A percentile compares a stretch with the other conserved stretches of the same genome.
These are phyloP conservation scores for Unio pictorum DNA, from an alignment of 2,888 invertebrate genomes.

Conservation along the genomic window DNA sequence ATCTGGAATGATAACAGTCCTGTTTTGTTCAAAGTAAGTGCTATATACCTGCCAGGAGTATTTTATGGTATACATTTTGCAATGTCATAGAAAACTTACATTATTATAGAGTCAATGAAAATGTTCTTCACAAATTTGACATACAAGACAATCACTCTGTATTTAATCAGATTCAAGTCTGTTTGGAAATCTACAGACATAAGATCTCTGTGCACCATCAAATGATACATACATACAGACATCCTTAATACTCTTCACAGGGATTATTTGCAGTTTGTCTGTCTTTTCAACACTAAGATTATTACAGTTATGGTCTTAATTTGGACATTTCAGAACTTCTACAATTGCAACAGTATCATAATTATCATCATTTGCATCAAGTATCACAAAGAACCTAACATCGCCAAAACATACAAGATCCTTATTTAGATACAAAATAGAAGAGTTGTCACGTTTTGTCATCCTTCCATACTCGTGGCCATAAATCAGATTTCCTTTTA, in stretches of 20 bases:
- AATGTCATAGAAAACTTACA: too few relatives aligned
- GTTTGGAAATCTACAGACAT: background rate
- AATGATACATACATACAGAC: background rate
- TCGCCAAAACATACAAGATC: background rate
- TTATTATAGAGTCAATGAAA: too few relatives aligned
- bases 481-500: background rate
- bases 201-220: background rate
- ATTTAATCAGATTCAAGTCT: too few relatives aligned
- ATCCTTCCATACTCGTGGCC: slow-evolving; percentile 1
- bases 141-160: background rate
- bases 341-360: too few relatives aligned
- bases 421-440: background rate
- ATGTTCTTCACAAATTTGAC: too few relatives aligned
- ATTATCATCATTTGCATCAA: too few relatives aligned
- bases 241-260: background rate
- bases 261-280: background rate
- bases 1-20: too few relatives aligned
- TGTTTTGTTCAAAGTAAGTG: too few relatives aligned
- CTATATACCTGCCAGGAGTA: too few relatives aligned
- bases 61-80: too few relatives aligned
- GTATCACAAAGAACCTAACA: too few relatives aligned
- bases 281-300: background rate
- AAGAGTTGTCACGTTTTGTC: slow-evolving; percentile 16
- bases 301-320: background rate
- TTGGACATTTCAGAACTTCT: background rate